Evolutionary conservation across 2,113 vertebrate species (phyloP).

Genomic region (Glaucidium brasilianum): DNA sequence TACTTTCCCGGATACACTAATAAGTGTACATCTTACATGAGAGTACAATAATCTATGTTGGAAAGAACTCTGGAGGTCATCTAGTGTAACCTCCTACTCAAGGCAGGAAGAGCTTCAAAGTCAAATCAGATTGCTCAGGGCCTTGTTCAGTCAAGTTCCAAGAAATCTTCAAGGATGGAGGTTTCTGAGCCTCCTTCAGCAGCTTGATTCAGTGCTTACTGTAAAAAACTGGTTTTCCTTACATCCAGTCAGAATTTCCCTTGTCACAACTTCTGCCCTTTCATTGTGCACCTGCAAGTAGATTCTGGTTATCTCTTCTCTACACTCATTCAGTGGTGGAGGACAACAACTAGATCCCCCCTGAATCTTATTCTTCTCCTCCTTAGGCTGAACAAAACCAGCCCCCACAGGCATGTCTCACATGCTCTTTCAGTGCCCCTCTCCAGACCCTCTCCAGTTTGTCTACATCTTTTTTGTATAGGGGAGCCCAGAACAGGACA

Average conservation of each 20-base stretch:
- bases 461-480: neutral
- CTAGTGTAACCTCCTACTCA: neutral
- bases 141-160: neutral
- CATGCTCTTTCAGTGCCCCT: neutral
- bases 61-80: neutral
- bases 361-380: neutral
- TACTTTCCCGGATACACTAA: neutral
- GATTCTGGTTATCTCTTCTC: neutral
- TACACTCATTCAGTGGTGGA: fast-evolving
- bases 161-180: neutral
- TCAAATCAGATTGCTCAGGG: neutral
- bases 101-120: neutral
- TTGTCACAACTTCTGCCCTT: neutral
- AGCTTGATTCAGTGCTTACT: neutral
- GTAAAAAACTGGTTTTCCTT: neutral
- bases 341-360: neutral
- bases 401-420: neutral
- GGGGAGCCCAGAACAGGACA: neutral
- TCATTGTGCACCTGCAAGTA: neutral
- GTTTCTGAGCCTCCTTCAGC: neutral
- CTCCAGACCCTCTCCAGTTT: neutral
- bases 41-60: neutral
- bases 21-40: neutral
- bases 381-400: neutral
- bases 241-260: neutral